Evolutionary conservation across 2,888 invertebrate genomes (phyloP).

Genomic region (Cyaniris semiargus): DNA sequence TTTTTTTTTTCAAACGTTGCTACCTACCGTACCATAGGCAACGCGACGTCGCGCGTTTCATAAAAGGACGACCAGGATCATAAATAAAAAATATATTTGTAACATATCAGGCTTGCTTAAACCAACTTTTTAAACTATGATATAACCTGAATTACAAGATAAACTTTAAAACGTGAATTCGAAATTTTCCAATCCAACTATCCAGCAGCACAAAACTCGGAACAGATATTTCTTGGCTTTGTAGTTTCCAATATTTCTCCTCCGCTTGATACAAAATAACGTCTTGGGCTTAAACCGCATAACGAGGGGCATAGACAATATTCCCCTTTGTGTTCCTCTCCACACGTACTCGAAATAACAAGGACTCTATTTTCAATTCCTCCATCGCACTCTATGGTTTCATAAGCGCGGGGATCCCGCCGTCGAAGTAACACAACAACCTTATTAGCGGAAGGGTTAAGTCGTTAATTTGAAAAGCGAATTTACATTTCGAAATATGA

Average conservation of each 20-base stretch:
- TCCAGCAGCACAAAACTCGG: slow-evolving; percentile 15
- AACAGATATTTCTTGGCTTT: slow-evolving; percentile 26
- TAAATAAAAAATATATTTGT: too few species aligned
- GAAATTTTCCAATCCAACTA: slow-evolving; percentile 24
- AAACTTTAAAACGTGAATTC: slow-evolving; percentile 10
- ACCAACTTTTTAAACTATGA: not conserved
- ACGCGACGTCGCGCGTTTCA: too few species aligned
- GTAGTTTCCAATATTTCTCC: slow-evolving; percentile 36
- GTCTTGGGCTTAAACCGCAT: slow-evolving; percentile 55
- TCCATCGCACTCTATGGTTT: slow-evolving; percentile 33
- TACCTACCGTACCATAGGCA: too few species aligned
- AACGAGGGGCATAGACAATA: slow-evolving; percentile 74
- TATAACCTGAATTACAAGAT: slow-evolving; percentile 1
- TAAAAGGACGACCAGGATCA: too few species aligned
- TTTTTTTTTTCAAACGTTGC: too few species aligned
- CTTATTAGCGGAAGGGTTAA: slow-evolving; percentile 9
- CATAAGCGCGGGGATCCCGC: slow-evolving; percentile 30
- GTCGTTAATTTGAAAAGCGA: not conserved
- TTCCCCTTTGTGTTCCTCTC: slow-evolving; percentile 71
- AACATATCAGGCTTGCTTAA: not conserved
- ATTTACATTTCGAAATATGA: not conserved
- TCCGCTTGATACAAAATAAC: slow-evolving; percentile 44
- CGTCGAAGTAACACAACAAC: slow-evolving; percentile 27
- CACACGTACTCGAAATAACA: slow-evolving; percentile 76
- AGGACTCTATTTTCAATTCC: slow-evolving; percentile 76